Conservation (phyloP, 2,888 invertebrate species). For the Limnephilus marmoratus region DNA sequence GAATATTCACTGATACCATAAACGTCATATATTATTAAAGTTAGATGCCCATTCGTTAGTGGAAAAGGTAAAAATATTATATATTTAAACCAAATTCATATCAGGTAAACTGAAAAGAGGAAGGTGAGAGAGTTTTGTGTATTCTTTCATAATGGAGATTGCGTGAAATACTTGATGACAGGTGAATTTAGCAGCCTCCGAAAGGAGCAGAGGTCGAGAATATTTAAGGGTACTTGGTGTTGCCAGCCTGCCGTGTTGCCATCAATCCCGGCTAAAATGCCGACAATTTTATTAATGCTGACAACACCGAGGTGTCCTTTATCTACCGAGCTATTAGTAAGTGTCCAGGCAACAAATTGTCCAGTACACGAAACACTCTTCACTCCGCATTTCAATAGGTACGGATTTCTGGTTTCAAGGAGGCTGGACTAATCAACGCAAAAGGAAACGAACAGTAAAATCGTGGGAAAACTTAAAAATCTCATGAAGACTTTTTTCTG, state of each 20-base stretch:
- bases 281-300: constrained; percentile 3
- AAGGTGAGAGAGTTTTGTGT: background rate
- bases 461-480: background rate
- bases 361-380: background rate
- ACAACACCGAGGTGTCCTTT: constrained; percentile 20
- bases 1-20: background rate
- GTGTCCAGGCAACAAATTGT: constrained; percentile 44
- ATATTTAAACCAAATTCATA: background rate
- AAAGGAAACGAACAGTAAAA: too few relatives aligned
- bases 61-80: background rate
- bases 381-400: background rate
- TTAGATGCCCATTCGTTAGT: background rate
- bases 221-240: constrained; percentile 55
- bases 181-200: constrained; percentile 45
- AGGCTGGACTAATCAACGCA: background rate
- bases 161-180: constrained; percentile 31
- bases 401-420: background rate
- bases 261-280: background rate
- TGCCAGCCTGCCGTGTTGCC: constrained; percentile 10
- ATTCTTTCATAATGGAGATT: background rate
- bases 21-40: background rate
- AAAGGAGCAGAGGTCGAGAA: constrained; percentile 49
- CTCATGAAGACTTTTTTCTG: background rate
- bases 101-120: background rate
- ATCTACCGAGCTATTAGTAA: constrained; percentile 48